These are phyloP conservation scores for Xenopus petersii DNA, from an alignment of 2,797 vertebrate genomes.

Conservation along the genomic window DNA sequence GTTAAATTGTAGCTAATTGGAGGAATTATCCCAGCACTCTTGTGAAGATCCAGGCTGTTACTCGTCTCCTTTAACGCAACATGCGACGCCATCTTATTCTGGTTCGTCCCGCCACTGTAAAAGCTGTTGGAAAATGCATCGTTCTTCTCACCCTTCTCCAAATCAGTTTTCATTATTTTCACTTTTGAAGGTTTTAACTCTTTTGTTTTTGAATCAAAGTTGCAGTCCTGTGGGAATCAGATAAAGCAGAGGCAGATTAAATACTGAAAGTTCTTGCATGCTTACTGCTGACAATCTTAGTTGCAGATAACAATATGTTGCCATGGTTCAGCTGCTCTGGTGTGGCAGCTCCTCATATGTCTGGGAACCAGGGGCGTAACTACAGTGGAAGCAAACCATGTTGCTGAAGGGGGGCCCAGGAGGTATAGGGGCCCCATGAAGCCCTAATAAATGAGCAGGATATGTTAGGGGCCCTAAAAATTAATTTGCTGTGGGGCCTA, in stretches of 20 bases:
- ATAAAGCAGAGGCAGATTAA: not conserved
- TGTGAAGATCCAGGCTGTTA: slow-evolving; percentile 53
- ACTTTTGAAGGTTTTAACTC: slow-evolving; percentile 56
- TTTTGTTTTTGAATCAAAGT: slow-evolving; percentile 51
- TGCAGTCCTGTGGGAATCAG: slow-evolving; percentile 58
- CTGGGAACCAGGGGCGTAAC: too few species aligned
- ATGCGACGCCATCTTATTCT: slow-evolving; percentile 54
- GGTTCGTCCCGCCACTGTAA: slow-evolving; percentile 44
- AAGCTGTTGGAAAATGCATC: slow-evolving; percentile 52
- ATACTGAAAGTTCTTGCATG: not conserved
- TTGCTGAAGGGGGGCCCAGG: too few species aligned
- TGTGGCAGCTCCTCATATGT: too few species aligned
- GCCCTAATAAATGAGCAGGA: too few species aligned
- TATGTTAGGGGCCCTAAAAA: too few species aligned
- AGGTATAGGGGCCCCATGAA: too few species aligned
- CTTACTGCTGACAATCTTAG: not conserved
- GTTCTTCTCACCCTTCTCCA: slow-evolving; percentile 52
- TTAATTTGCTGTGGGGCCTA: too few species aligned
- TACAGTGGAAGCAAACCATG: too few species aligned
- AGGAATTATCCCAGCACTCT: slow-evolving; percentile 60
- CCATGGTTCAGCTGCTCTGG: too few species aligned
- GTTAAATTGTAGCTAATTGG: slow-evolving; percentile 61
- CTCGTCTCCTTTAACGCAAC: slow-evolving; percentile 55
- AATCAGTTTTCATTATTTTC: slow-evolving; percentile 55
- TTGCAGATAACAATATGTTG: too few species aligned